phyloP scores from a whole-genome alignment of 2,797 vertebrate genomes.

The Gephyroberyx darwinii region DNA sequence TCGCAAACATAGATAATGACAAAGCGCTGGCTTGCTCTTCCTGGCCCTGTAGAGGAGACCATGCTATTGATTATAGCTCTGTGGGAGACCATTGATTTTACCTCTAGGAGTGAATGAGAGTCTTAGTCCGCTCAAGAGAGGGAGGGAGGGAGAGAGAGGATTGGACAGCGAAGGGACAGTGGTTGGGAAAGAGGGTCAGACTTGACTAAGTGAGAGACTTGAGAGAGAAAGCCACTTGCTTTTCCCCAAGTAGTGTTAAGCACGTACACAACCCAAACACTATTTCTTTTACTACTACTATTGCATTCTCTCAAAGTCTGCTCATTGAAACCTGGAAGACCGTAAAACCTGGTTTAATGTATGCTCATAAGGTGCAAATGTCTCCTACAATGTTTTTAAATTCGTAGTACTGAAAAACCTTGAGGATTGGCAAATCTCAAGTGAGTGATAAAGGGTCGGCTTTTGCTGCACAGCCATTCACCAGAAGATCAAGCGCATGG shows the following conservation, averaged over 20 bases:
- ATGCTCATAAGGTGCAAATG: too few species aligned
- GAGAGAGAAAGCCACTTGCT: constrained; percentile 34
- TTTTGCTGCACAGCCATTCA: too few species aligned
- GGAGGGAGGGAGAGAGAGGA: constrained; percentile 37
- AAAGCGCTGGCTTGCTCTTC: constrained; percentile 32
- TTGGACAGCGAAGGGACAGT: constrained; percentile 39
- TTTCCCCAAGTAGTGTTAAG: constrained; percentile 35
- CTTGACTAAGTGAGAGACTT: constrained; percentile 38
- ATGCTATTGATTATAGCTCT: constrained; percentile 63
- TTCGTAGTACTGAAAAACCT: too few species aligned
- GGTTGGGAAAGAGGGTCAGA: constrained; percentile 46
- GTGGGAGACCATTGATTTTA: constrained; percentile 71
- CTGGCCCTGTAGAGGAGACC: constrained; percentile 42
- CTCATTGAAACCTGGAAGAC: too few species aligned
- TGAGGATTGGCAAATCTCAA: too few species aligned
- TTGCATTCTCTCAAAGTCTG: too few species aligned
- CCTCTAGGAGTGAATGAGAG: constrained; percentile 52
- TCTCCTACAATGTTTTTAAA: too few species aligned
- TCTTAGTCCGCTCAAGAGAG: constrained; percentile 51
- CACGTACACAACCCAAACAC: background rate
- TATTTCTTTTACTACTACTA: too few species aligned
- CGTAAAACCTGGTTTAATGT: too few species aligned
- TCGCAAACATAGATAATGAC: constrained; percentile 53
- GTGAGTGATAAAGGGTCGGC: too few species aligned
- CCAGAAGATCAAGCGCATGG: too few species aligned